phyloP scores from a whole-genome alignment of 2,888 invertebrate species.

The Gnatocerus cornutus region DNA sequence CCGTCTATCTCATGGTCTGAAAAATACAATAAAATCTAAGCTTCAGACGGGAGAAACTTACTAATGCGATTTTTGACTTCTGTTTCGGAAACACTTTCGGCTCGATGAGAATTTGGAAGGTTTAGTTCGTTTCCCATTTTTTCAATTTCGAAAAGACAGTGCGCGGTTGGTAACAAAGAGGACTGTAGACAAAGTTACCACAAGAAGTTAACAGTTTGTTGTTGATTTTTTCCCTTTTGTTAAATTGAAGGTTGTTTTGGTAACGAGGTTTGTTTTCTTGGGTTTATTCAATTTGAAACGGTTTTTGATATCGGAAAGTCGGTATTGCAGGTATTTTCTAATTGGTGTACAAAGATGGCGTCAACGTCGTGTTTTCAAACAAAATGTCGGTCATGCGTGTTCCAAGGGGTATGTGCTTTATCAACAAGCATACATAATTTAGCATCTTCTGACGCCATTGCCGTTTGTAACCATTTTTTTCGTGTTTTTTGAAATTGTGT shows the following conservation, averaged over 20 bases:
- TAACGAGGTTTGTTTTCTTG: no score
- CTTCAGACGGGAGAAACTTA: not conserved
- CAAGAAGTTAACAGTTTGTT: no score
- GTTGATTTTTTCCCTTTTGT: not conserved
- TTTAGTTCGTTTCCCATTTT: conserved; percentile 37
- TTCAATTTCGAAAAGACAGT: conserved; percentile 1
- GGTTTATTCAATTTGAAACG: not conserved
- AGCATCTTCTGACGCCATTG: conserved; percentile 58
- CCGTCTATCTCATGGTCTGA: conserved; percentile 4
- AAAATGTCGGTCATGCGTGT: conserved; percentile 47
- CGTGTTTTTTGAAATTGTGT: conserved; percentile 50
- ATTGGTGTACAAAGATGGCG: conserved; percentile 21
- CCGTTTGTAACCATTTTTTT: conserved; percentile 47
- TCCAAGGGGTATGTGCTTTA: conserved; percentile 49
- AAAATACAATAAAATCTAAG: conserved; percentile 5
- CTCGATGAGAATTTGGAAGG: conserved; percentile 10
- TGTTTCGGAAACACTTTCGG: not conserved
- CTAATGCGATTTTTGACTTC: conserved; percentile 4
- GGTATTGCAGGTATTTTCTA: conserved; percentile 5
- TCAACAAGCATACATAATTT: conserved; percentile 56
- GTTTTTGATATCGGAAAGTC: no score
- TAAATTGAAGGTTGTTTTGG: no score
- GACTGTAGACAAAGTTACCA: not conserved
- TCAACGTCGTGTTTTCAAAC: conserved; percentile 8
- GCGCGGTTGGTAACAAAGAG: conserved; percentile 18